phyloP scores from a whole-genome alignment of 2,113 vertebrate genomes.

The Symphodus melops region DNA sequence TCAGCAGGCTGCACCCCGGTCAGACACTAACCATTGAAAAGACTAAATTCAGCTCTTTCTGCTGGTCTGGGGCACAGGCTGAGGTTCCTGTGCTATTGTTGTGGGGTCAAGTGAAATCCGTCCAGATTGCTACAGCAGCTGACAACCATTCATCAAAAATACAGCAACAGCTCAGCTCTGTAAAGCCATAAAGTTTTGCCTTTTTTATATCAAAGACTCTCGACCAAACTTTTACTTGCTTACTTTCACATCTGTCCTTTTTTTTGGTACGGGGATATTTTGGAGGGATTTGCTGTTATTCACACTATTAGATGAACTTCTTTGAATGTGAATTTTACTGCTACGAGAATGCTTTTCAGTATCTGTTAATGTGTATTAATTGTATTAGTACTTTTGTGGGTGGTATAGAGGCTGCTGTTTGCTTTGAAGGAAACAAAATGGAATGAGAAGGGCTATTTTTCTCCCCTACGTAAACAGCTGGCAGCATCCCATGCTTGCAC shows the following conservation, averaged over 20 bases:
- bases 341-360: slow-evolving; percentile 13
- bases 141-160: slow-evolving; percentile 82
- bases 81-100: slow-evolving; percentile 81
- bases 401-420: slow-evolving; percentile 54
- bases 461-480: slow-evolving; percentile 96
- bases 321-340: background rate
- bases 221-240: slow-evolving; percentile 34
- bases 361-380: slow-evolving; percentile 35
- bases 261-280: too few relatives aligned
- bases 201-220: slow-evolving; percentile 55
- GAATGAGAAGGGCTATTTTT: slow-evolving; percentile 90
- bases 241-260: background rate
- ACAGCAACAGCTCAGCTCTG: slow-evolving; percentile 41
- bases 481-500: slow-evolving; percentile 93
- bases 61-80: slow-evolving; percentile 72
- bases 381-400: slow-evolving; percentile 38
- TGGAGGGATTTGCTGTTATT: too few relatives aligned
- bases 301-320: too few relatives aligned
- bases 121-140: slow-evolving; percentile 79
- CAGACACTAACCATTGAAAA: slow-evolving; percentile 78
- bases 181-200: slow-evolving; percentile 48
- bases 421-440: slow-evolving; percentile 82
- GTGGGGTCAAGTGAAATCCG: slow-evolving; percentile 76
- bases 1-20: slow-evolving; percentile 73
- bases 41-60: slow-evolving; percentile 84